A percentile compares a stretch with the other conserved stretches of the same genome.
phyloP scores from a whole-genome alignment of 2,113 vertebrate species.

The Aptenodytes forsteri region DNA sequence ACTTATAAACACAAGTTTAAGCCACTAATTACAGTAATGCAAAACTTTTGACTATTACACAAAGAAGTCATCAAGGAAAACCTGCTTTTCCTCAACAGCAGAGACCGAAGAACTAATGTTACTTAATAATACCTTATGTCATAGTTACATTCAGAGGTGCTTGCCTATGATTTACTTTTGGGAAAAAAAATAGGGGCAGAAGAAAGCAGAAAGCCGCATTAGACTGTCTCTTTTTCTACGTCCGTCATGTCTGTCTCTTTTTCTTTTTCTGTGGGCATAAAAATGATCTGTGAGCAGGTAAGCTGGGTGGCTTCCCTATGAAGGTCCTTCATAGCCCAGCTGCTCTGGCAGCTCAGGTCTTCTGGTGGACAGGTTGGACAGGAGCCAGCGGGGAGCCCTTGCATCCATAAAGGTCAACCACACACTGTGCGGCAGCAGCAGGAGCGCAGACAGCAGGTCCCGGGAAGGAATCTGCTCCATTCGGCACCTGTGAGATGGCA shows the following conservation, averaged over 20 bases:
- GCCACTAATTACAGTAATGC: neutral
- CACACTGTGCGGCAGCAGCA: neutral
- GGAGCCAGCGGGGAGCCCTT: neutral
- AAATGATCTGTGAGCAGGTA: neutral
- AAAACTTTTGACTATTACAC: neutral
- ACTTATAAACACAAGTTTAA: neutral
- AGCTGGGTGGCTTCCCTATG: neutral
- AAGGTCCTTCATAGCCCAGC: neutral
- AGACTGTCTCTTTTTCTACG: neutral
- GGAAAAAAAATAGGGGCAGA: neutral
- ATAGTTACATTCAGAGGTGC: neutral
- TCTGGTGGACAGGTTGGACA: neutral
- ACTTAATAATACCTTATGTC: neutral
- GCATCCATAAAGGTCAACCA: neutral
- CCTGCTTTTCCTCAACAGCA: neutral
- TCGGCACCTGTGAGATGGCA: neutral
- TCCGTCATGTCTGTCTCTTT: neutral
- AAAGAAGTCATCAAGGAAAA: neutral
- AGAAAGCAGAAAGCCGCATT: neutral
- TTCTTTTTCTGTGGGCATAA: neutral
- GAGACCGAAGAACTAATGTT: neutral
- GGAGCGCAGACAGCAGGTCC: neutral
- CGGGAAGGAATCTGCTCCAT: neutral
- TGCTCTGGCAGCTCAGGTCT: neutral
- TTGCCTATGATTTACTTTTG: too few species aligned